Percentiles rank a stretch among this genome's conserved stretches.
These are phyloP conservation scores for Drosophila pegasa DNA, from an alignment of 2,888 invertebrate species.

Conservation along the genomic window DNA sequence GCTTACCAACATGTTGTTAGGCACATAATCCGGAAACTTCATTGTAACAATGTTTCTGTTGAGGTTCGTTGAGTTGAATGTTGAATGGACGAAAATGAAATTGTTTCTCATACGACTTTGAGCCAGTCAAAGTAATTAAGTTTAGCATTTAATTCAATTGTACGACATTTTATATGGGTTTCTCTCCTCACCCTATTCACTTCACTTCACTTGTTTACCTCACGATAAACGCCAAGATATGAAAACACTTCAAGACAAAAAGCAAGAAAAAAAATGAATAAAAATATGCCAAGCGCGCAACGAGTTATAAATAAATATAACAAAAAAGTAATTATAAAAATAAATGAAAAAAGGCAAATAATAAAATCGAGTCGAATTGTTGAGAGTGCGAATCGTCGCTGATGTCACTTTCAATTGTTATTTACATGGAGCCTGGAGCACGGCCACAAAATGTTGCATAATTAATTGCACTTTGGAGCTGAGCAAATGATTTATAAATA, in stretches of 20 bases:
- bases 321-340: constrained; percentile 5
- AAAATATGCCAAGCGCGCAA: constrained; percentile 18
- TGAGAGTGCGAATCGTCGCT: constrained; percentile 27
- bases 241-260: constrained; percentile 53
- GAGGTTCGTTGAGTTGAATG: constrained; percentile 19
- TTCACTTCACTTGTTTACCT: constrained; percentile 38
- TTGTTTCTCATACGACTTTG: constrained; percentile 62
- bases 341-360: neutral
- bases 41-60: constrained; percentile 42
- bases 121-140: constrained; percentile 62
- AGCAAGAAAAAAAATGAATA: neutral
- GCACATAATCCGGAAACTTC: constrained; percentile 84
- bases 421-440: constrained; percentile 19
- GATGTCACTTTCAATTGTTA: constrained; percentile 70
- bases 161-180: constrained; percentile 54
- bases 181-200: too few species aligned
- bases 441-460: constrained; percentile 24
- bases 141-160: constrained; percentile 60
- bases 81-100: constrained; percentile 39
- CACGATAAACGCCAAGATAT: constrained; percentile 33
- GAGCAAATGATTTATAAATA: constrained; percentile 73
- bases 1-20: constrained; percentile 83
- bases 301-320: constrained; percentile 19
- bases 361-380: constrained; percentile 18
- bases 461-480: constrained; percentile 41